phyloP scores from a whole-genome alignment of 2,888 invertebrate species.

The Apamea monoglypha region DNA sequence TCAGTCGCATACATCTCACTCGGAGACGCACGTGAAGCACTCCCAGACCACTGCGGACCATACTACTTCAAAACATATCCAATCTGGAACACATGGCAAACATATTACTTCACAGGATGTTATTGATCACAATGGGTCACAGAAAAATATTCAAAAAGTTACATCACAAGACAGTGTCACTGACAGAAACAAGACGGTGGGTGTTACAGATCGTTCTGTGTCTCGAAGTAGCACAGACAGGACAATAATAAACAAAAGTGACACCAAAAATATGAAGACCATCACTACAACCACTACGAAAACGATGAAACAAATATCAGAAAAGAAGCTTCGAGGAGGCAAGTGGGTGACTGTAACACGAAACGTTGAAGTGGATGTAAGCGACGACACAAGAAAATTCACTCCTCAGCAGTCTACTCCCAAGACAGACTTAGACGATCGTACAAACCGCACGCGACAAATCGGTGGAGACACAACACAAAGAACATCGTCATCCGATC shows the following conservation, averaged over 20 bases:
- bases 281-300: slow-evolving; percentile 87
- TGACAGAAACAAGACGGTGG: slow-evolving; percentile 69
- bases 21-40: slow-evolving; percentile 72
- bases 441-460: slow-evolving; percentile 61
- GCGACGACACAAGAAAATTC: slow-evolving; percentile 68
- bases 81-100: slow-evolving; percentile 74
- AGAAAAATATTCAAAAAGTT: slow-evolving; percentile 88
- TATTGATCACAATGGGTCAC: slow-evolving; percentile 66
- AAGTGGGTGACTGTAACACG: slow-evolving; percentile 89
- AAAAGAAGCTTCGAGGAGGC: slow-evolving; percentile 88
- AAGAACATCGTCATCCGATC: slow-evolving; percentile 73
- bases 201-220: slow-evolving; percentile 72
- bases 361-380: slow-evolving; percentile 92
- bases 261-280: slow-evolving; percentile 78
- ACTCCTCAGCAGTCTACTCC: slow-evolving; percentile 50
- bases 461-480: slow-evolving; percentile 70
- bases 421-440: slow-evolving; percentile 67
- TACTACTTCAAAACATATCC: slow-evolving; percentile 70
- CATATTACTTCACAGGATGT: slow-evolving; percentile 69
- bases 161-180: slow-evolving; percentile 76
- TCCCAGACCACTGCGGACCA: slow-evolving; percentile 72
- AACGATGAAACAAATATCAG: slow-evolving; percentile 89
- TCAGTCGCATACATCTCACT: slow-evolving; percentile 69
- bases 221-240: slow-evolving; percentile 75
- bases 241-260: slow-evolving; percentile 76